Evolutionary conservation across 2,113 vertebrate genomes (phyloP).

Genomic region (Hypocryptadius cinnamomeus): DNA sequence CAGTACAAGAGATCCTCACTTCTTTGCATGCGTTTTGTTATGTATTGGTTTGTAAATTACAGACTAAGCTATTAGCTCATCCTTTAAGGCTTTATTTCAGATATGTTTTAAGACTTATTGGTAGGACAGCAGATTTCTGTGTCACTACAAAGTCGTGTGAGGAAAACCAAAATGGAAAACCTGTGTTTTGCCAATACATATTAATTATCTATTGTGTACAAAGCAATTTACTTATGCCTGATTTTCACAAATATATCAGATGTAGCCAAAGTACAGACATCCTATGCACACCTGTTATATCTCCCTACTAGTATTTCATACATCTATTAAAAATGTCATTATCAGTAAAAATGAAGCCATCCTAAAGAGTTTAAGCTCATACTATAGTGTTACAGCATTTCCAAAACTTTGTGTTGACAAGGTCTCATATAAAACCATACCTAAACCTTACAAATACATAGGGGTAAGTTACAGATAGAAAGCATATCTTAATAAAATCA

Average conservation of each 20-base stretch:
- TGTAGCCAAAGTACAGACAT: background rate
- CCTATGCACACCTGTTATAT: background rate
- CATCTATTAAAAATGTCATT: background rate
- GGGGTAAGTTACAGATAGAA: background rate
- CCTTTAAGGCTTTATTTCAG: background rate
- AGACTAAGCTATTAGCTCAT: background rate
- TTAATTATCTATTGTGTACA: background rate
- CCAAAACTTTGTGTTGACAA: background rate
- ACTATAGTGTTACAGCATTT: background rate
- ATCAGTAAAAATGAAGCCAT: background rate
- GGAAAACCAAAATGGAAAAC: background rate
- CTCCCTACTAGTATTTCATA: background rate
- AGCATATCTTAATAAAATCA: background rate
- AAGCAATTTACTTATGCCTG: background rate
- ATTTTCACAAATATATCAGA: background rate
- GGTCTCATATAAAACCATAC: background rate
- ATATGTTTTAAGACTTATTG: background rate
- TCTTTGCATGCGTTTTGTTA: background rate
- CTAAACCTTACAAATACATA: background rate
- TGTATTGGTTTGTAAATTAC: background rate
- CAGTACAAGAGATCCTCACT: background rate
- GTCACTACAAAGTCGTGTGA: background rate
- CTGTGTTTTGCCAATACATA: background rate
- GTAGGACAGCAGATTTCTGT: background rate
- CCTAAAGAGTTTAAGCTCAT: background rate